Conservation (phyloP, 2,113 vertebrate genomes). For the Geothlypis trichas region DNA sequence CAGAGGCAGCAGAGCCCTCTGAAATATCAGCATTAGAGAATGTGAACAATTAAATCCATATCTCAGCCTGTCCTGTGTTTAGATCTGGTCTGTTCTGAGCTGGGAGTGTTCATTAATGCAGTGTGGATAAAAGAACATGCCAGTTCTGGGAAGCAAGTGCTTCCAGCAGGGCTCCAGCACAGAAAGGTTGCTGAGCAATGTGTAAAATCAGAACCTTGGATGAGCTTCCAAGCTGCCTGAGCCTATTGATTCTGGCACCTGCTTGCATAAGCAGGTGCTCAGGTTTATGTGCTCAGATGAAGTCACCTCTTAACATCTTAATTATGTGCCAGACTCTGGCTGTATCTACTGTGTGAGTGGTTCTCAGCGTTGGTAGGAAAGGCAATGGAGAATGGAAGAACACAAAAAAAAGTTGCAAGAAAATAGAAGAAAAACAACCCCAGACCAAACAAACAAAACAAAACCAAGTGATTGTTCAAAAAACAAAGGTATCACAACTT, state of each 20-base stretch:
- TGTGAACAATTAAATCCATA: not conserved
- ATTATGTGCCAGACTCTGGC: not conserved
- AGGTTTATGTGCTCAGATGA: slow-evolving; percentile 31
- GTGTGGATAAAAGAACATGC: not conserved
- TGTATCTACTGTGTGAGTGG: not conserved
- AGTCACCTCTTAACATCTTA: slow-evolving; percentile 34
- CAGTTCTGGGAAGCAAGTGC: not conserved
- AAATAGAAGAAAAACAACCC: not conserved
- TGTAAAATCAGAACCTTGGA: slow-evolving; percentile 12
- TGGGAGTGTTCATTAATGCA: not conserved
- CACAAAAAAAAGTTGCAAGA: not conserved
- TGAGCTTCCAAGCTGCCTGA: not conserved
- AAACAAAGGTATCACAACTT: not conserved
- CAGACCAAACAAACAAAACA: not conserved
- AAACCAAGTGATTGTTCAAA: not conserved
- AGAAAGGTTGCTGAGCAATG: not conserved
- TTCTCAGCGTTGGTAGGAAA: not conserved
- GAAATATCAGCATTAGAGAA: not conserved
- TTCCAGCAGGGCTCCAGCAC: not conserved
- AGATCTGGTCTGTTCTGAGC: not conserved
- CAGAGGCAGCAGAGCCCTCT: not conserved
- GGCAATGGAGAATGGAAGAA: not conserved
- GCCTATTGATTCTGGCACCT: not conserved
- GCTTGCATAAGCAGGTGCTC: not conserved
- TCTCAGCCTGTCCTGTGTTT: not conserved